phyloP scores from a whole-genome alignment of 2,888 invertebrate genomes.

The Rutpela maculata region DNA sequence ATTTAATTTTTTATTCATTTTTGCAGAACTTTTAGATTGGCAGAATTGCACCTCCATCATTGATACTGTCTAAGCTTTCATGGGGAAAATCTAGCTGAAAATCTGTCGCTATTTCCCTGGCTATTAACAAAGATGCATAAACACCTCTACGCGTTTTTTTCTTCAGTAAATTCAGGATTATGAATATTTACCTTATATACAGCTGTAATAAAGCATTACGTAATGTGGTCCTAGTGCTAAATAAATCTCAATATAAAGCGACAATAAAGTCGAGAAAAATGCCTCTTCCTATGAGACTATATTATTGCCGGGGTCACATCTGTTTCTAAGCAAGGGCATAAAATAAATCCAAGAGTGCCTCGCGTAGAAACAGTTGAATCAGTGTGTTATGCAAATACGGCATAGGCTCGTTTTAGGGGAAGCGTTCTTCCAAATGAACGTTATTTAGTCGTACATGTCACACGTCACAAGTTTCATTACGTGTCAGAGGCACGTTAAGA shows the following conservation, averaged over 20 bases:
- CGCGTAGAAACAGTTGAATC: constrained; percentile 64
- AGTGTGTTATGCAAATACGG: constrained; percentile 67
- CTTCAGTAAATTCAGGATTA: not conserved
- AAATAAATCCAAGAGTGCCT: constrained; percentile 68
- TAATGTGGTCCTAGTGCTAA: constrained; percentile 29
- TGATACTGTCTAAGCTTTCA: no score
- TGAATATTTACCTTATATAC: constrained; percentile 20
- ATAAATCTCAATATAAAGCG: constrained; percentile 44
- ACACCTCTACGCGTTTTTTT: not conserved
- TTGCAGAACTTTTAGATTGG: no score
- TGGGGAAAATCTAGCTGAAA: no score
- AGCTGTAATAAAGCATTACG: constrained; percentile 32
- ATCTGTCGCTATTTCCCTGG: no score
- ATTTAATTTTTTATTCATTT: no score
- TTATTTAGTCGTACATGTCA: constrained; percentile 70
- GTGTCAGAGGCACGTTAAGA: constrained; percentile 68
- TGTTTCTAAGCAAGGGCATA: constrained; percentile 63
- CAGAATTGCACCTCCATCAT: no score
- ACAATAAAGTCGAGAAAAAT: constrained; percentile 35
- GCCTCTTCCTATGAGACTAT: constrained; percentile 22
- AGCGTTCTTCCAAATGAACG: constrained; percentile 66
- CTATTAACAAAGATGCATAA: no score
- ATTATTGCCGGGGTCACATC: constrained; percentile 59
- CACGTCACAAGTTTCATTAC: constrained; percentile 71
- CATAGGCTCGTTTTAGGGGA: constrained; percentile 57